Conservation (phyloP, 2,797 vertebrate species). For the Hippocampus kuda region DNA sequence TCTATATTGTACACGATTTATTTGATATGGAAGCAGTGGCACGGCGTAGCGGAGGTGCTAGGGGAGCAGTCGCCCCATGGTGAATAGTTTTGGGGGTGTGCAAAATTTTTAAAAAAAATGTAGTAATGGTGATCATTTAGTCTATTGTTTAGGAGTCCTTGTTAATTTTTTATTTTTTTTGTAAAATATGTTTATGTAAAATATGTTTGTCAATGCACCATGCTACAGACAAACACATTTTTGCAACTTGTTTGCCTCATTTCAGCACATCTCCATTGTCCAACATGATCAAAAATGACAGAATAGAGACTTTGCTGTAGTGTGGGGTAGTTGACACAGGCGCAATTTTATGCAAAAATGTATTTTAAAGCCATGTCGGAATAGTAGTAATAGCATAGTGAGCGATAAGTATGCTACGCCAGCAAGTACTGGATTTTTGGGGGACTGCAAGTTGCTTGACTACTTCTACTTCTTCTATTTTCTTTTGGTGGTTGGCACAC, state of each 20-base stretch:
- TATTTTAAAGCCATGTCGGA: no score
- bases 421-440: no score
- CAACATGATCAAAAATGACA: not conserved
- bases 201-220: not conserved
- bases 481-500: no score
- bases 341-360: no score
- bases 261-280: not conserved
- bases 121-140: not conserved
- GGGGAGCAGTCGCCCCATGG: not conserved
- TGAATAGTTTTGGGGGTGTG: not conserved
- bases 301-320: not conserved
- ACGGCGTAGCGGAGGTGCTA: not conserved
- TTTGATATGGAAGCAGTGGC: slow-evolving; percentile 26
- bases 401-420: no score
- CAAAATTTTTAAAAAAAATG: not conserved
- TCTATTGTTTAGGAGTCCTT: slow-evolving; percentile 28
- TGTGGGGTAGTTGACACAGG: no score
- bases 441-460: no score
- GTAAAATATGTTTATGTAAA: not conserved
- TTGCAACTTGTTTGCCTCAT: not conserved
- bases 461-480: no score
- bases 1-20: slow-evolving; percentile 34
- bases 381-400: no score
- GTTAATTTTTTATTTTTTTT: slow-evolving; percentile 1
- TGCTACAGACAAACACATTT: not conserved